These are phyloP conservation scores for Microcebus jonahi DNA, from an alignment of 2,113 vertebrate species.

Conservation along the genomic window DNA sequence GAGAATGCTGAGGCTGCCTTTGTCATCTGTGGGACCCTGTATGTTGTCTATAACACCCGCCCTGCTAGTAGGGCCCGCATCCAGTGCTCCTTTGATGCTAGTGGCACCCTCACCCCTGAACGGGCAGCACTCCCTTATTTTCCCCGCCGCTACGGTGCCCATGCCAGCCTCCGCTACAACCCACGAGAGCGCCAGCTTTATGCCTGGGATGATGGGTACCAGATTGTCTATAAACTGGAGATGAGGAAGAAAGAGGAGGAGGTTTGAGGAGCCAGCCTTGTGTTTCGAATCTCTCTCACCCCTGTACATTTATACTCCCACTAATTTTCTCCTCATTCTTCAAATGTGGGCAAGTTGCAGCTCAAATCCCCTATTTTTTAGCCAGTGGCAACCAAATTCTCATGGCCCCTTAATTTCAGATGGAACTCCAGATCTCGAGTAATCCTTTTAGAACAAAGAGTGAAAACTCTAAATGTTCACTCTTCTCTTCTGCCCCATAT, in stretches of 20 bases:
- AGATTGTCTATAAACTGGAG: conserved; percentile 95
- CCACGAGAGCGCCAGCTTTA: conserved; percentile 94
- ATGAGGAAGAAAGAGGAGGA: conserved; percentile 92
- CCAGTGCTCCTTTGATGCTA: conserved; percentile 96
- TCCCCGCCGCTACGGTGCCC: conserved; percentile 93
- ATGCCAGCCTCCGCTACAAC: conserved; percentile 96
- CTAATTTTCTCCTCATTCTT: not conserved
- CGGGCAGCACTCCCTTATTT: conserved; percentile 95
- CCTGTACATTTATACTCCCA: not conserved
- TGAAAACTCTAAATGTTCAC: not conserved
- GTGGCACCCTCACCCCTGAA: conserved; percentile 89
- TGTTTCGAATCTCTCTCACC: not conserved
- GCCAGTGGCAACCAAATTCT: not conserved
- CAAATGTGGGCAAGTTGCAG: not conserved
- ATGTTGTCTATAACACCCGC: conserved; percentile 97
- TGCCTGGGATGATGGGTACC: conserved; percentile 98
- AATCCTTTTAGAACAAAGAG: not conserved
- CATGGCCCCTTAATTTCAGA: not conserved
- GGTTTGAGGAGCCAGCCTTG: conserved; percentile 69
- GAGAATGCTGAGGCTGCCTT: conserved; percentile 96
- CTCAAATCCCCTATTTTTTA: not conserved
- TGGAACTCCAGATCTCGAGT: not conserved
- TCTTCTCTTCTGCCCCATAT: not conserved
- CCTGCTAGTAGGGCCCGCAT: conserved; percentile 93
- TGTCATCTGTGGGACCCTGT: conserved; percentile 93